Conservation (phyloP, 2,888 invertebrate genomes). For the Cheiracanthium punctorium region DNA sequence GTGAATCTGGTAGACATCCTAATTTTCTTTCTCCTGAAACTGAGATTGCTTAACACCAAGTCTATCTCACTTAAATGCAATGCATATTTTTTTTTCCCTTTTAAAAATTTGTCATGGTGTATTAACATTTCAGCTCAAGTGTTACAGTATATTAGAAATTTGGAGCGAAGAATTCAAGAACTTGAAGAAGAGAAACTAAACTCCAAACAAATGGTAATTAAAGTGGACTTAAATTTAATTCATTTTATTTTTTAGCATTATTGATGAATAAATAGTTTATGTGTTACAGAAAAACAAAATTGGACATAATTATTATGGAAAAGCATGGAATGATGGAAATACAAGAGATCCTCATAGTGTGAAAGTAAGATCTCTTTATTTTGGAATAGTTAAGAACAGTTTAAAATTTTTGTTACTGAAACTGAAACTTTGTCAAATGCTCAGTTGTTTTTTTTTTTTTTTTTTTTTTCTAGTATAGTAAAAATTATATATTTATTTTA, state of each 20-base stretch:
- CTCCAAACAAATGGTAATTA: conserved; percentile 46
- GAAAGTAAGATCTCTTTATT: not conserved
- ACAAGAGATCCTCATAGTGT: conserved; percentile 41
- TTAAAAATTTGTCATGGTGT: too few species aligned
- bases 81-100: too few species aligned
- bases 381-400: too few species aligned
- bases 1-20: too few species aligned
- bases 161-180: conserved; percentile 87
- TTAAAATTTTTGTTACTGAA: too few species aligned
- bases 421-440: too few species aligned
- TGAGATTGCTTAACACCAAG: too few species aligned
- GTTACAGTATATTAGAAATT: conserved; percentile 90
- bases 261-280: not conserved
- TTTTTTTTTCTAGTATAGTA: too few species aligned
- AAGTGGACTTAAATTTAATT: not conserved
- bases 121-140: conserved; percentile 85
- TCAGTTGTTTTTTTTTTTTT: too few species aligned
- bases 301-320: conserved; percentile 42
- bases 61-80: too few species aligned
- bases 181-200: conserved; percentile 83
- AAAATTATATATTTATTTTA: too few species aligned
- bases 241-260: not conserved
- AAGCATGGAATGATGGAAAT: conserved; percentile 46
- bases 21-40: too few species aligned
- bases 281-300: conserved; percentile 49